Conservation (phyloP, 2,888 invertebrate species). For the Glaucopsyche alexis region DNA sequence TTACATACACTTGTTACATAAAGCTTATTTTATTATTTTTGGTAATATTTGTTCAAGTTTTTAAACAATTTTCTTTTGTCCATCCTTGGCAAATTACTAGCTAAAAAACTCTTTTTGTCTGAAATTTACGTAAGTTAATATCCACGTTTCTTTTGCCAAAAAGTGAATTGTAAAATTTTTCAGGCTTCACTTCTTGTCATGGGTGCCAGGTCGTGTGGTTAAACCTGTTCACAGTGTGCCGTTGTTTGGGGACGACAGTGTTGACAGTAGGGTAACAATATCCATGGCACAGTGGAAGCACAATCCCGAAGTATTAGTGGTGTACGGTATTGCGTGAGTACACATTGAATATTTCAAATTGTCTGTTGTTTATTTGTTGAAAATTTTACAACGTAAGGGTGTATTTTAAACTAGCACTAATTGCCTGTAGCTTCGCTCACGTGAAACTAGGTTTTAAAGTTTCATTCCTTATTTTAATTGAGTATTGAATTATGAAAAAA, state of each 20-base stretch:
- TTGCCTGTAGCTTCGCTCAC: no score
- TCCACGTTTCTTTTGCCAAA: not conserved
- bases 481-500: no score
- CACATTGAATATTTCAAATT: not conserved
- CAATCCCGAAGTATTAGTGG: slow-evolving; percentile 79
- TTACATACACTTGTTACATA: no score
- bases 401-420: no score
- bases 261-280: slow-evolving; percentile 80
- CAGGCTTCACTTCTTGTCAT: slow-evolving; percentile 72
- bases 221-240: slow-evolving; percentile 77
- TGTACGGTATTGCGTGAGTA: slow-evolving; percentile 80
- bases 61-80: no score
- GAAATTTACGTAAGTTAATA: not conserved
- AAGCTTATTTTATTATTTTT: no score
- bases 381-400: no score
- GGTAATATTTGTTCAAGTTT: no score
- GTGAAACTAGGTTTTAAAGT: no score
- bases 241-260: slow-evolving; percentile 81
- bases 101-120: no score
- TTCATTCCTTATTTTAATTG: no score
- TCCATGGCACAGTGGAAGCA: slow-evolving; percentile 83
- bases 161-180: slow-evolving; percentile 1
- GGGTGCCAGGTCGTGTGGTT: slow-evolving; percentile 68
- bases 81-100: no score
- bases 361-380: not conserved